Conservation (phyloP, 1,140 invertebrate species). For the Mya arenaria region DNA sequence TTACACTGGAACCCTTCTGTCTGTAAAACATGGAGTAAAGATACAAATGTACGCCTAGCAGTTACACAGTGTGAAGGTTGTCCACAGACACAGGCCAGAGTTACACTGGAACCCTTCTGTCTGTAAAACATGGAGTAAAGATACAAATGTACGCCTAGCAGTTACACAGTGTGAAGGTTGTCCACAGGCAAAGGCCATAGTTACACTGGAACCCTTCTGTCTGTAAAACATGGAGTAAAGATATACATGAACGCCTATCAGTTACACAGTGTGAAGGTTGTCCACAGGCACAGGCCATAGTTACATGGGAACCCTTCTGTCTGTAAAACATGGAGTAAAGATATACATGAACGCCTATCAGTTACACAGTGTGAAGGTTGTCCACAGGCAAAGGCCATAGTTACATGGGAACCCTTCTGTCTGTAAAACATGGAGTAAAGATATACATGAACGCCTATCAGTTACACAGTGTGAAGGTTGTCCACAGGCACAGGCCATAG, state of each 20-base stretch:
- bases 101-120: constrained; percentile 68
- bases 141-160: no score
- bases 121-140: no score
- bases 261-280: constrained; percentile 39
- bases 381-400: no score
- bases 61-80: constrained; percentile 39
- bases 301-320: no score
- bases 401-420: no score
- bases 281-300: constrained; percentile 70
- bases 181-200: constrained; percentile 66
- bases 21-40: background rate
- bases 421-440: no score
- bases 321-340: no score
- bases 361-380: no score
- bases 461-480: constrained; percentile 39
- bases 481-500: constrained; percentile 71
- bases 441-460: no score
- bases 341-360: no score
- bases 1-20: background rate
- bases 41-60: background rate
- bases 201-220: background rate
- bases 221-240: background rate
- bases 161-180: constrained; percentile 56
- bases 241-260: background rate
- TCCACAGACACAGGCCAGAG: constrained; percentile 70